Evolutionary conservation across 2,113 vertebrate species (phyloP).

Genomic region (Sinocyclocheilus maitianheensis): DNA sequence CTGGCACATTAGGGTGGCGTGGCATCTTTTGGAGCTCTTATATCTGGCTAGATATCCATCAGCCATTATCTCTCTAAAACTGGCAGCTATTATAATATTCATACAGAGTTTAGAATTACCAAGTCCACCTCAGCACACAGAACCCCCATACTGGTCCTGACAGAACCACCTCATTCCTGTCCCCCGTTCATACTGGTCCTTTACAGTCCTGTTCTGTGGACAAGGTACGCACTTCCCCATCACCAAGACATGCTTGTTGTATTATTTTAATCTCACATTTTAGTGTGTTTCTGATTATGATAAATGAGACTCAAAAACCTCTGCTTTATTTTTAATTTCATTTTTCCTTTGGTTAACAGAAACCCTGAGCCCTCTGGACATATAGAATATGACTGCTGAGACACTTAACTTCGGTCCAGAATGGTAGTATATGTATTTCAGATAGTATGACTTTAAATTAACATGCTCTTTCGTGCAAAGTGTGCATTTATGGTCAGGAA

Average conservation of each 20-base stretch:
- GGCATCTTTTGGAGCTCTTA: constrained; percentile 33
- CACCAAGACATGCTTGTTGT: neutral
- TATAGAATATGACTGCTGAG: constrained; percentile 78
- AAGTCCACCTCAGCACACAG: constrained; percentile 47
- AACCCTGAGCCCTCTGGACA: constrained; percentile 46
- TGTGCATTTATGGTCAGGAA: neutral
- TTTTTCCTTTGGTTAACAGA: constrained; percentile 35
- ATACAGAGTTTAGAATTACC: constrained; percentile 42
- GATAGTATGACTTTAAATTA: neutral
- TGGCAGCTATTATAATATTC: constrained; percentile 60
- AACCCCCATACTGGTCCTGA: constrained; percentile 41
- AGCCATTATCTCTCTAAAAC: constrained; percentile 34
- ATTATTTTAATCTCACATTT: neutral
- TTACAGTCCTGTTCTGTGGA: constrained; percentile 52
- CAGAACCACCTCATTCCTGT: constrained; percentile 39
- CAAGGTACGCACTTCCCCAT: constrained; percentile 46
- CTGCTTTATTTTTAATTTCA: neutral
- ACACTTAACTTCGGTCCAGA: constrained; percentile 83
- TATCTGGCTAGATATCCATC: constrained; percentile 38
- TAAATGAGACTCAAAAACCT: neutral
- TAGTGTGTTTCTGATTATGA: neutral
- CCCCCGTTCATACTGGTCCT: constrained; percentile 14
- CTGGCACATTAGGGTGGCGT: constrained; percentile 9
- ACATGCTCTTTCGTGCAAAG: neutral
- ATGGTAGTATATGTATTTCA: constrained; percentile 67